These are phyloP conservation scores for Phenacoccus solenopsis DNA, from an alignment of 1,140 invertebrate species.

Conservation along the genomic window DNA sequence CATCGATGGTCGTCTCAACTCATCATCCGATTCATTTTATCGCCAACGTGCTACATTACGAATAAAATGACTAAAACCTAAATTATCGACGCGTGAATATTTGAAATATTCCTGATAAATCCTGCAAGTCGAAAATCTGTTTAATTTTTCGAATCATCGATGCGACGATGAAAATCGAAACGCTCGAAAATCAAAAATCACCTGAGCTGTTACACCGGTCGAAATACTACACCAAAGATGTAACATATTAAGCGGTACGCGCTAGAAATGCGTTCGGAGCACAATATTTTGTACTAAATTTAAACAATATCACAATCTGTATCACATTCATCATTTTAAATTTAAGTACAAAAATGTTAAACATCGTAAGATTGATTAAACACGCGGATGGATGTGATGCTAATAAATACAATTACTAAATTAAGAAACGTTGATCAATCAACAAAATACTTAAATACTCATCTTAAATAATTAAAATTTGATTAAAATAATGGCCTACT, in stretches of 20 bases:
- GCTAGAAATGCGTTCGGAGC: background rate
- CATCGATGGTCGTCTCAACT: background rate
- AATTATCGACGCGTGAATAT: background rate
- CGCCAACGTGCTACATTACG: background rate
- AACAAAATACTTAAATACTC: background rate
- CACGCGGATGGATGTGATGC: no score
- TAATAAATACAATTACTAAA: background rate
- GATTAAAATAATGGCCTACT: background rate
- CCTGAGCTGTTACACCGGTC: no score
- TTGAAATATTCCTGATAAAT: background rate
- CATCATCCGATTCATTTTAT: background rate
- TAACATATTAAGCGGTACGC: background rate
- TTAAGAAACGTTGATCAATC: background rate
- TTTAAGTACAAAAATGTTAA: background rate
- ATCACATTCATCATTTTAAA: background rate
- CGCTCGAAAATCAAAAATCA: no score
- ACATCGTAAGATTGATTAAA: background rate
- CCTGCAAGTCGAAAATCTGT: no score
- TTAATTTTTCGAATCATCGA: no score
- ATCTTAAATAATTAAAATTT: background rate
- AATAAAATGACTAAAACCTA: background rate
- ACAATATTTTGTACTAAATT: background rate
- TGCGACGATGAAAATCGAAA: background rate
- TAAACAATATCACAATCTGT: background rate
- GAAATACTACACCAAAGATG: background rate